These are phyloP conservation scores for Illadopsis cleaveri DNA, from an alignment of 2,113 vertebrate species.

Conservation along the genomic window DNA sequence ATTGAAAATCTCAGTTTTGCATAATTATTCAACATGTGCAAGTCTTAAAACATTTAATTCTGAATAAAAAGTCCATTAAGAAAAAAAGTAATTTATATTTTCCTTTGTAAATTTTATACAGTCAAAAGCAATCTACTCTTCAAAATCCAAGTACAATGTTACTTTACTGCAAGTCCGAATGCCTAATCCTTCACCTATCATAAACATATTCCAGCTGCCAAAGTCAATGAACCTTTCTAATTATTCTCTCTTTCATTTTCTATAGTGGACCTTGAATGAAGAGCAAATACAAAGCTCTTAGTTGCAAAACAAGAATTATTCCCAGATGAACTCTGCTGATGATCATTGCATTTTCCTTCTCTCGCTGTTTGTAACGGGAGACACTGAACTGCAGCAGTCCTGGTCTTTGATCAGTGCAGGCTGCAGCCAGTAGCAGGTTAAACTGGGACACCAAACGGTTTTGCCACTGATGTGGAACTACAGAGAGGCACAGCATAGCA, in stretches of 20 bases:
- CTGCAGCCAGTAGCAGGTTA: neutral
- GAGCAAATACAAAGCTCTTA: neutral
- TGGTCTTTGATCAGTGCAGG: neutral
- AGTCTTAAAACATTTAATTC: constrained; percentile 19
- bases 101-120: neutral
- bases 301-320: neutral
- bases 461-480: neutral
- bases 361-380: neutral
- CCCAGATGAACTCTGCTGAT: neutral
- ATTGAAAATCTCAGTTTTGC: constrained; percentile 40
- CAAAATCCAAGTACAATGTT: neutral
- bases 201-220: neutral
- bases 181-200: neutral
- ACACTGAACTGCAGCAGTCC: neutral
- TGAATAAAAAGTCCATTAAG: constrained; percentile 34
- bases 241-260: neutral
- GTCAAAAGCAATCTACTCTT: neutral
- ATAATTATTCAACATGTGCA: constrained; percentile 10
- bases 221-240: neutral
- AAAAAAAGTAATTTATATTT: neutral
- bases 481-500: neutral
- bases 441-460: neutral
- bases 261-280: neutral
- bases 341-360: neutral
- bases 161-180: neutral